Evolutionary conservation across 2,113 vertebrate genomes (phyloP).

Genomic region (Cephalopterus ornatus): DNA sequence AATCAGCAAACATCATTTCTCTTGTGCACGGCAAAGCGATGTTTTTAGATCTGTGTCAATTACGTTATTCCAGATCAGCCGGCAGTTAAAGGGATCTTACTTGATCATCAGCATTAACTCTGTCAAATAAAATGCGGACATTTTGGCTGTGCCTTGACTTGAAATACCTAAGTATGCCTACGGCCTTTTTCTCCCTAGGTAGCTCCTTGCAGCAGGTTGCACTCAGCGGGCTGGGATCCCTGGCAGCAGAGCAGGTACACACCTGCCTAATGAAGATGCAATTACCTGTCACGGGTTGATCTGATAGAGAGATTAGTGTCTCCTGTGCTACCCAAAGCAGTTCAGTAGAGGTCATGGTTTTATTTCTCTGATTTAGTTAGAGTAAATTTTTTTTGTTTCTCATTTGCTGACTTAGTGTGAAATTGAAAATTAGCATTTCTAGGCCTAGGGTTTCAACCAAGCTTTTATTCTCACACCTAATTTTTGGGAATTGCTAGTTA

Average conservation of each 20-base stretch:
- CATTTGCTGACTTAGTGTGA: background rate
- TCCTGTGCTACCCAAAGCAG: background rate
- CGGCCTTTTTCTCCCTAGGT: rapidly evolving
- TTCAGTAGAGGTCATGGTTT: background rate
- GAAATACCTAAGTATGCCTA: rapidly evolving
- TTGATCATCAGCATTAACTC: background rate
- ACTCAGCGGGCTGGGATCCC: too few relatives aligned
- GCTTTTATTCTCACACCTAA: background rate
- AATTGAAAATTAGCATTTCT: background rate
- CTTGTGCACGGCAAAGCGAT: rapidly evolving
- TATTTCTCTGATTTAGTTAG: background rate
- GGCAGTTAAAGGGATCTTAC: background rate
- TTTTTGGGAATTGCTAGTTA: background rate
- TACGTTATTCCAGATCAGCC: background rate
- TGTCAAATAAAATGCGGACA: background rate
- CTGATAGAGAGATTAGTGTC: rapidly evolving
- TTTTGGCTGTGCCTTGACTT: too few relatives aligned
- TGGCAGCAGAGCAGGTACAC: background rate
- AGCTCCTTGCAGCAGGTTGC: rapidly evolving
- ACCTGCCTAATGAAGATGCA: background rate
- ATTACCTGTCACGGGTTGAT: rapidly evolving
- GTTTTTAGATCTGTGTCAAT: background rate
- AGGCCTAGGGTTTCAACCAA: background rate
- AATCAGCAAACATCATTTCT: background rate
- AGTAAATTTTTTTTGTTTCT: background rate